Evolutionary conservation across 2,888 invertebrate species (phyloP).

Genomic region (Petrolisthes cinctipes): DNA sequence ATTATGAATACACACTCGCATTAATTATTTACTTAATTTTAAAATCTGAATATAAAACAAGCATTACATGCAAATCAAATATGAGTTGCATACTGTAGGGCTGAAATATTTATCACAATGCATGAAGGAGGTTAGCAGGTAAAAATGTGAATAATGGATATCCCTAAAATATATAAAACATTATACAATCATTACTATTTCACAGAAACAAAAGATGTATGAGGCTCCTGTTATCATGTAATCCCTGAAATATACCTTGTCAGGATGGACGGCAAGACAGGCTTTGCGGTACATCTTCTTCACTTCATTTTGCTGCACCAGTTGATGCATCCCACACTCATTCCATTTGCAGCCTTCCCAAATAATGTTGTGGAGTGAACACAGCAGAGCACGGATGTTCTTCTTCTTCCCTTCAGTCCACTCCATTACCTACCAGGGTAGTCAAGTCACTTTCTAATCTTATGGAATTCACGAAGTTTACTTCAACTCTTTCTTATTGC

Average conservation of each 20-base stretch:
- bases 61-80: no score
- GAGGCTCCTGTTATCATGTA: no score
- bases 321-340: conserved; percentile 92
- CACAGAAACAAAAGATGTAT: neutral
- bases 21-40: no score
- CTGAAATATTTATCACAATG: no score
- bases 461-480: neutral
- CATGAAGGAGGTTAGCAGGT: no score
- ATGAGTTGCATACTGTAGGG: no score
- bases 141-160: neutral
- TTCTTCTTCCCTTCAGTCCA: conserved; percentile 94
- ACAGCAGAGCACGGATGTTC: conserved; percentile 94
- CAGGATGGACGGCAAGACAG: conserved; percentile 97
- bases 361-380: conserved; percentile 91
- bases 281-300: conserved; percentile 96
- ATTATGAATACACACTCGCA: no score
- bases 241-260: conserved; percentile 80
- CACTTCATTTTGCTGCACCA: conserved; percentile 91
- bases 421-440: conserved; percentile 69
- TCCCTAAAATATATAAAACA: neutral
- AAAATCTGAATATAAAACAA: no score
- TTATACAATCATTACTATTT: neutral
- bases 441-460: neutral
- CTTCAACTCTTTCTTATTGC: no score
- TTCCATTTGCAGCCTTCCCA: conserved; percentile 94